A percentile compares a stretch with the other conserved stretches of the same genome.
Evolutionary conservation across 2,888 invertebrate species (phyloP).

Genomic region (Micoletzkya japonica): DNA sequence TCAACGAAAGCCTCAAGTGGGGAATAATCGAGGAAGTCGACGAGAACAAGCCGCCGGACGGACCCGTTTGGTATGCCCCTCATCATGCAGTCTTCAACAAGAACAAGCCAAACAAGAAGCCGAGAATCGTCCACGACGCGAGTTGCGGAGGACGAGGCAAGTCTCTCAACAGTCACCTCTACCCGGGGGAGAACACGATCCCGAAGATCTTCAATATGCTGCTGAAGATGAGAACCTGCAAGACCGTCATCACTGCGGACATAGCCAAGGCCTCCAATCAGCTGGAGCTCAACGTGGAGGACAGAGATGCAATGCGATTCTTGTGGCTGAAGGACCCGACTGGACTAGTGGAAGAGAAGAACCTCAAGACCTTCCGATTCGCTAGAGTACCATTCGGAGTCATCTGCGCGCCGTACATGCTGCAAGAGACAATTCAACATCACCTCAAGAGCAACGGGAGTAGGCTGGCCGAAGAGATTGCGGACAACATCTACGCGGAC

Average conservation of each 20-base stretch:
- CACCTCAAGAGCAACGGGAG: constrained; percentile 19
- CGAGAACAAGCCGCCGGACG: neutral
- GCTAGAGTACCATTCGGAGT: constrained; percentile 40
- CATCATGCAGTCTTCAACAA: constrained; percentile 32
- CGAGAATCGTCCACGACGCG: constrained; percentile 37
- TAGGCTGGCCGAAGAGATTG: constrained; percentile 7
- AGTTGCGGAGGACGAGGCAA: constrained; percentile 18
- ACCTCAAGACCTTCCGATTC: constrained; percentile 37
- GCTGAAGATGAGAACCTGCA: constrained; percentile 24
- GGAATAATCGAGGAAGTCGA: constrained; percentile 31
- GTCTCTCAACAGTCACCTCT: constrained; percentile 38
- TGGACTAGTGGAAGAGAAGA: constrained; percentile 27
- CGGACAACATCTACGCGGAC: constrained; percentile 32
- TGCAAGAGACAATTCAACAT: constrained; percentile 32
- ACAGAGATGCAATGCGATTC: constrained; percentile 35
- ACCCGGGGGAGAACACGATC: constrained; percentile 30
- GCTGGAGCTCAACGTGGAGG: constrained; percentile 31
- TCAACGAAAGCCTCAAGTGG: constrained; percentile 16
- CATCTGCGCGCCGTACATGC: constrained; percentile 33
- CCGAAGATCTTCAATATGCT: constrained; percentile 29
- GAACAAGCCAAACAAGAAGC: constrained; percentile 28
- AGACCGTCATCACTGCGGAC: constrained; percentile 33
- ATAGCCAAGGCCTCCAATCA: constrained; percentile 49
- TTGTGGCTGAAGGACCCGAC: constrained; percentile 37
- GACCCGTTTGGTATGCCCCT: constrained; percentile 32